A percentile compares a stretch with the other conserved stretches of the same genome.
phyloP scores from a whole-genome alignment of 2,113 vertebrate genomes.

The Meles meles region DNA sequence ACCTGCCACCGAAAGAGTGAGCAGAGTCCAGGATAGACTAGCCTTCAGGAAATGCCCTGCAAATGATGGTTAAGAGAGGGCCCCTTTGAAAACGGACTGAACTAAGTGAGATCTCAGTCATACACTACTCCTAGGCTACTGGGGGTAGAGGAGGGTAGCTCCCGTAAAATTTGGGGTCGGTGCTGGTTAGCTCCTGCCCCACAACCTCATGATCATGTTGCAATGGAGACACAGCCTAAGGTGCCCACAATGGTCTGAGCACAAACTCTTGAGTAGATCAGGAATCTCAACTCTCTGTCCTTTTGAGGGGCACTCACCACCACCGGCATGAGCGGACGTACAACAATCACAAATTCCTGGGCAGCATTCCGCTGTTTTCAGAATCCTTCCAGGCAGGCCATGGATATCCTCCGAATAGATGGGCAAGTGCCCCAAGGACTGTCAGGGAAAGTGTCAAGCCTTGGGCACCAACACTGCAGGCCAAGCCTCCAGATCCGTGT shows the following conservation, averaged over 20 bases:
- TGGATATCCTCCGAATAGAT: background rate
- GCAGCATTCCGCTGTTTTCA: background rate
- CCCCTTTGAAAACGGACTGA: background rate
- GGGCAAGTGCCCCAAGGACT: rapidly evolving
- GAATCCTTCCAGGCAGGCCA: background rate
- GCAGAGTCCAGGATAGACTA: background rate
- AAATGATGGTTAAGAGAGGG: background rate
- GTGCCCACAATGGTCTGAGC: background rate
- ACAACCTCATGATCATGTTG: background rate
- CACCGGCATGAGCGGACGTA: rapidly evolving
- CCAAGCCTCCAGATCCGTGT: background rate
- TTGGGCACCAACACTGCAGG: background rate
- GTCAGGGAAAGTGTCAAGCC: background rate
- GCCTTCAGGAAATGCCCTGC: too few species aligned
- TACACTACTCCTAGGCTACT: background rate
- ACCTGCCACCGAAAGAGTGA: background rate
- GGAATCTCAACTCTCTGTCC: too few species aligned
- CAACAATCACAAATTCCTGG: too few species aligned
- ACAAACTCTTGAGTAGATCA: background rate
- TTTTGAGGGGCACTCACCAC: background rate
- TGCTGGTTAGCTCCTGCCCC: background rate
- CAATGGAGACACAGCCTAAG: background rate
- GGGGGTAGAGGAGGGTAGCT: background rate
- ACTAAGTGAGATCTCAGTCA: background rate
- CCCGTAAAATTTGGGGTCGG: background rate